Evolutionary conservation across 2,113 vertebrate species (phyloP).

Genomic region (Urocitellus parryii): DNA sequence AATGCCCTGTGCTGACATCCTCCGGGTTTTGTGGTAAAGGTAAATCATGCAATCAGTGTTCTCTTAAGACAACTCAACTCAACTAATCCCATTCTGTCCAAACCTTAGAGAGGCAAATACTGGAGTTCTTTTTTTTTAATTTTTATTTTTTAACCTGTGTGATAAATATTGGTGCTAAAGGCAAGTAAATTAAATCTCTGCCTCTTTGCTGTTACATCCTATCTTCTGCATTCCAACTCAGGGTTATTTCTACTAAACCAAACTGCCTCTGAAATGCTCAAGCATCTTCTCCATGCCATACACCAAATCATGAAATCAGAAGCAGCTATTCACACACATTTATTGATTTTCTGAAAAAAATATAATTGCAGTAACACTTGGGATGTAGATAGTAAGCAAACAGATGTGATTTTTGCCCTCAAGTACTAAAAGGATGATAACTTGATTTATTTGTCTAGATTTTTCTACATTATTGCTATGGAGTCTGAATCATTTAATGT

Average conservation of each 20-base stretch:
- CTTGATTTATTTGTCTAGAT: neutral
- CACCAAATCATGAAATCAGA: neutral
- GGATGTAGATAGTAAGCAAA: neutral
- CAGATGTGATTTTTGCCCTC: neutral
- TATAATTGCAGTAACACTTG: neutral
- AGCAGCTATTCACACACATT: neutral
- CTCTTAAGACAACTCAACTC: neutral
- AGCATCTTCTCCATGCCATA: neutral
- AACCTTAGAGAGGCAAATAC: neutral
- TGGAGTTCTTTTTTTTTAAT: neutral
- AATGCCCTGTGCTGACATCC: accelerated
- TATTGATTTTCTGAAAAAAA: neutral
- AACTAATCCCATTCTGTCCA: neutral
- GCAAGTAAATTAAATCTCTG: neutral
- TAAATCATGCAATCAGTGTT: neutral
- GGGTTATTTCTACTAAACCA: neutral
- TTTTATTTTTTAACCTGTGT: neutral
- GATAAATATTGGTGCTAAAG: neutral
- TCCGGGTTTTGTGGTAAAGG: neutral
- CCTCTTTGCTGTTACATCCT: neutral
- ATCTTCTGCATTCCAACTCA: neutral
- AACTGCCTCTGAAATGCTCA: neutral
- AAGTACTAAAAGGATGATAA: neutral
- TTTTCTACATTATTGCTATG: neutral
- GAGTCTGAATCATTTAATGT: neutral